Percentiles rank a stretch among this genome's conserved stretches.
Conservation (phyloP, 1,140 invertebrate genomes). For the Drosophila ercepeae region DNA sequence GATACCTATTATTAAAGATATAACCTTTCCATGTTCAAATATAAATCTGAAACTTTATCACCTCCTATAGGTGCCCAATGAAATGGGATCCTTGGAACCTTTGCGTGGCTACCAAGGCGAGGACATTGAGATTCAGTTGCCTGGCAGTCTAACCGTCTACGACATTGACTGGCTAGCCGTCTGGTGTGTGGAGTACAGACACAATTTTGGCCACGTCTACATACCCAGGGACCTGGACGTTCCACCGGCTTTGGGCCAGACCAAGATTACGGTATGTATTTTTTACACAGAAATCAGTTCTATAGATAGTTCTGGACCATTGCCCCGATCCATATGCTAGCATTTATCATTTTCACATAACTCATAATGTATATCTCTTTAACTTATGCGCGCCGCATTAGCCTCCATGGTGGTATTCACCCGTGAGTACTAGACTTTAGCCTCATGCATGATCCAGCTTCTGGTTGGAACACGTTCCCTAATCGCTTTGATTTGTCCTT, state of each 20-base stretch:
- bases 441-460: constrained; percentile 50
- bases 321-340: constrained; percentile 31
- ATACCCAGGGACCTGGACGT: constrained; percentile 95
- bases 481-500: constrained; percentile 21
- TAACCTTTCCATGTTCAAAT: background rate
- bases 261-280: constrained; percentile 93
- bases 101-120: constrained; percentile 93
- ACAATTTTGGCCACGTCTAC: constrained; percentile 95
- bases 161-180: constrained; percentile 96
- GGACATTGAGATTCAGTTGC: constrained; percentile 95
- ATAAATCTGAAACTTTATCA: background rate
- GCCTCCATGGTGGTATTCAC: constrained; percentile 95
- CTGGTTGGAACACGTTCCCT: background rate
- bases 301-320: constrained; percentile 13
- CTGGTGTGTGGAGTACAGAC: constrained; percentile 93
- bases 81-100: constrained; percentile 91
- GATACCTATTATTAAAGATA: background rate
- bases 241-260: constrained; percentile 94
- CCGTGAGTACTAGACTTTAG: constrained; percentile 88
- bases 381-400: constrained; percentile 83
- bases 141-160: constrained; percentile 93
- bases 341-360: constrained; percentile 63
- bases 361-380: constrained; percentile 77
- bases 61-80: constrained; percentile 91
- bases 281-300: background rate